phyloP scores from a whole-genome alignment of 2,888 invertebrate species.

The Thymelicus sylvestris region DNA sequence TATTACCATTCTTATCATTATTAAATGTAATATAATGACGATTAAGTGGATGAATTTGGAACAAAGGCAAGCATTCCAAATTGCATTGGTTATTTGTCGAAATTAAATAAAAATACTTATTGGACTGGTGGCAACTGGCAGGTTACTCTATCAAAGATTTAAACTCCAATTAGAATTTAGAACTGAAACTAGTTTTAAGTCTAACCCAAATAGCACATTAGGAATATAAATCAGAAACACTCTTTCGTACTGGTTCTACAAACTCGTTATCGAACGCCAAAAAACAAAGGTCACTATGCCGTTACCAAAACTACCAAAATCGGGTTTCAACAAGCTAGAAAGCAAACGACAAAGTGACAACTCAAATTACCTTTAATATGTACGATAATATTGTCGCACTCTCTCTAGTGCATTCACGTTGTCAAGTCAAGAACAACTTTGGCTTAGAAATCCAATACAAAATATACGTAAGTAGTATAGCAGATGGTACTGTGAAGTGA shows the following conservation, averaged over 20 bases:
- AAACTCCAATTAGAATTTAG: too few relatives aligned
- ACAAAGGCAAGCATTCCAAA: conserved; percentile 7
- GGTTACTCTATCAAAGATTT: too few relatives aligned
- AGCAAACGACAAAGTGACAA: not conserved
- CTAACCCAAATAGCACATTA: too few relatives aligned
- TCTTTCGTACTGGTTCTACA: too few relatives aligned
- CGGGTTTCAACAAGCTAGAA: conserved; percentile 2
- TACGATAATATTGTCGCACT: not conserved
- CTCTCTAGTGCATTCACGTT: conserved; percentile 6
- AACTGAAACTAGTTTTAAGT: too few relatives aligned
- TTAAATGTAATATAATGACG: conserved; percentile 16
- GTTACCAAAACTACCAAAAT: conserved; percentile 7
- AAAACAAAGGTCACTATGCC: not conserved
- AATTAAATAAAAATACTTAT: too few relatives aligned
- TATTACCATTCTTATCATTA: conserved; percentile 9
- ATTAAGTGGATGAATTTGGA: not conserved
- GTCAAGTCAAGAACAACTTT: conserved; percentile 5
- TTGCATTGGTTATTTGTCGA: too few relatives aligned
- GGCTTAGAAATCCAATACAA: conserved; percentile 11
- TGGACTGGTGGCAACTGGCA: too few relatives aligned
- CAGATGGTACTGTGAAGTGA: conserved; percentile 11
- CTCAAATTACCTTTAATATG: too few relatives aligned
- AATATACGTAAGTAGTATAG: not conserved
- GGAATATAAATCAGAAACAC: too few relatives aligned
- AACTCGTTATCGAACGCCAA: not conserved